Evolutionary conservation across 1,140 invertebrate genomes (phyloP).

Genomic region (Propsilocerus akamusi): DNA sequence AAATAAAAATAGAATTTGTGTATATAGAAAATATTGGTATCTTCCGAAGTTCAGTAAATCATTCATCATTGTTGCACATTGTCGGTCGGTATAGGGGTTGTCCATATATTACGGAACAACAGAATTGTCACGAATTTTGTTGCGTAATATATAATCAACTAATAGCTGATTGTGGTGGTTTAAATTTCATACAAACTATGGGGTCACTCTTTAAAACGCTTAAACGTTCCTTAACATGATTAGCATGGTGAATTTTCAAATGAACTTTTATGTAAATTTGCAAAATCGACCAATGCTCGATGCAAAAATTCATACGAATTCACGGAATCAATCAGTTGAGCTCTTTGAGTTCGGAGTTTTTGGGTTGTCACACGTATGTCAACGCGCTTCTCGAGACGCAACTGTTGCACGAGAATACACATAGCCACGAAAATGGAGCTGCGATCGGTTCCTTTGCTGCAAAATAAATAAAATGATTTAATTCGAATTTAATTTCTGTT

Average conservation of each 20-base stretch:
- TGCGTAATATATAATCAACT: too few relatives aligned
- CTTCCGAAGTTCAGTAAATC: too few relatives aligned
- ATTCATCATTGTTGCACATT: too few relatives aligned
- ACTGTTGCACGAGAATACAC: conserved; percentile 65
- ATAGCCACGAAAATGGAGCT: conserved; percentile 78
- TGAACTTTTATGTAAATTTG: conserved; percentile 59
- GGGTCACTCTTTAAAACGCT: too few relatives aligned
- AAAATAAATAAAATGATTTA: conserved; percentile 8
- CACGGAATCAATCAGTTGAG: conserved; percentile 36
- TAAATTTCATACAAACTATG: too few relatives aligned
- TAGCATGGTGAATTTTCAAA: conserved; percentile 27
- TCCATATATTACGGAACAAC: too few relatives aligned
- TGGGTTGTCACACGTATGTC: conserved; percentile 70
- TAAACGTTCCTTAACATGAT: too few relatives aligned
- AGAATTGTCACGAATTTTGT: too few relatives aligned
- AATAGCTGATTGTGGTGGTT: too few relatives aligned
- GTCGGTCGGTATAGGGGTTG: too few relatives aligned
- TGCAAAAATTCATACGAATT: conserved; percentile 83
- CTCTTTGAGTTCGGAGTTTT: conserved; percentile 66
- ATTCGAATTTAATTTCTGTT: not conserved
- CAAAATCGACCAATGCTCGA: conserved; percentile 74
- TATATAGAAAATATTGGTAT: too few relatives aligned
- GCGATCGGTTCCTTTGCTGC: conserved; percentile 61
- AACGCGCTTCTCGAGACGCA: conserved; percentile 60
- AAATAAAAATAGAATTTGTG: too few relatives aligned